Base-by-base conservation (phyloP, 2,113 vertebrate genomes). In the Pica pica region DNA sequence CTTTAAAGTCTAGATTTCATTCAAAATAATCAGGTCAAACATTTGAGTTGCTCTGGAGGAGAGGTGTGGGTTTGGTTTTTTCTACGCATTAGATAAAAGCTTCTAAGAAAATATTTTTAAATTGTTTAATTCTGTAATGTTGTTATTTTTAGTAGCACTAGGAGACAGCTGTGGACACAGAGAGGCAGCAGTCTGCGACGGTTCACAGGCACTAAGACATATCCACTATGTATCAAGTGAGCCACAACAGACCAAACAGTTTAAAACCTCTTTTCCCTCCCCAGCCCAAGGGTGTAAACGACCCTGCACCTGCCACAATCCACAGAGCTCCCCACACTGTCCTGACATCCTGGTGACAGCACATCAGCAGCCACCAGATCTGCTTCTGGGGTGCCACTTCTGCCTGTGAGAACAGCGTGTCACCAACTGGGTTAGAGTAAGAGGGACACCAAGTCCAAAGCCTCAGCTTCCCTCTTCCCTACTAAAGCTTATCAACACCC, bases 221-320 rank as follows among this genome's bases (percentile, higher is more conserved):
- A 78, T 15, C 13, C 52, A 57, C 56, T 39, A 3, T 2, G 33
- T 47, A 81, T 20, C 31, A 28, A 52, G 33, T 16, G 20, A 73
- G 42, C 55, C 50, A 27, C 63, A 57, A 67, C 6, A 44, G 28
- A 86, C 21, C 49, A 11, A 68, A 47, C 13, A 52, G 42, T 33
- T 68, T 10, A 59, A 79, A 49, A 79, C 3, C 10, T 15, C 9
- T 57, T 67, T 74, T 70, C 64, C 57, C 52, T 52, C 21, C 33
- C 27, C 39, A 56, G 0, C 2, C 8, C 53, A 10, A 47, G 56
- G 56, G 55, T 56, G 63, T 28, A 42, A 49, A 42, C 49, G 41
- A 49, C 26, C 10, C 21, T 6, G 24, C n/a, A 46, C 20, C 21
- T 1, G 0, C 33, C 1, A 1, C 63, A 69, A n/a, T 11, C 46